phyloP scores from a whole-genome alignment of 2,888 invertebrate genomes.

The Drosophila diplacantha region DNA sequence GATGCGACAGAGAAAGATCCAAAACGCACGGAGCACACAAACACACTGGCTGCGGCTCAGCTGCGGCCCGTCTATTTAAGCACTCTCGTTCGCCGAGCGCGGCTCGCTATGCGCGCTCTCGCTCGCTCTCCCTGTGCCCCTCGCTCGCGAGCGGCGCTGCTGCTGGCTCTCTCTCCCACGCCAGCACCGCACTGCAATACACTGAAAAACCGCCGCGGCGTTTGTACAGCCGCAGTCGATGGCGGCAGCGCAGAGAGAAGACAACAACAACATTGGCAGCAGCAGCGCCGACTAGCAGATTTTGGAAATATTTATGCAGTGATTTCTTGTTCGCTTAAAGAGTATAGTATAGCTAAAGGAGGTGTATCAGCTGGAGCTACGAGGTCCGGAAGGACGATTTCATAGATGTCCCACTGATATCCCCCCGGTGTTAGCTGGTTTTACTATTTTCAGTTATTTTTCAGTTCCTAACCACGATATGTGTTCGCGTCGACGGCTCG shows the following conservation, averaged over 20 bases:
- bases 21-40: constrained; percentile 74
- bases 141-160: constrained; percentile 12
- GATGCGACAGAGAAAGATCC: constrained; percentile 63
- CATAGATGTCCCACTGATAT: constrained; percentile 45
- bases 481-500: constrained; percentile 80
- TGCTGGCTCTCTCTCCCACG: constrained; percentile 29
- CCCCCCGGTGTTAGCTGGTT: constrained; percentile 36
- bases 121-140: constrained; percentile 23
- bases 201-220: constrained; percentile 62
- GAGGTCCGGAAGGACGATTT: constrained; percentile 9
- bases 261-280: constrained; percentile 59
- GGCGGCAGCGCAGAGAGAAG: constrained; percentile 67
- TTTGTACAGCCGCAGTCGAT: constrained; percentile 68
- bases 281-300: constrained; percentile 30
- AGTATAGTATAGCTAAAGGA: constrained; percentile 31
- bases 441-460: not conserved
- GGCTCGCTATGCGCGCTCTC: constrained; percentile 44
- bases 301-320: constrained; percentile 53
- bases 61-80: constrained; percentile 72
- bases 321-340: constrained; percentile 38
- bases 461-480: constrained; percentile 74
- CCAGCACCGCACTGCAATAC: constrained; percentile 40
- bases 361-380: constrained; percentile 17
- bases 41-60: constrained; percentile 71
- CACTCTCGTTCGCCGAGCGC: constrained; percentile 32